Evolutionary conservation across 2,113 vertebrate species (phyloP).

Genomic region (Sapajus apella): DNA sequence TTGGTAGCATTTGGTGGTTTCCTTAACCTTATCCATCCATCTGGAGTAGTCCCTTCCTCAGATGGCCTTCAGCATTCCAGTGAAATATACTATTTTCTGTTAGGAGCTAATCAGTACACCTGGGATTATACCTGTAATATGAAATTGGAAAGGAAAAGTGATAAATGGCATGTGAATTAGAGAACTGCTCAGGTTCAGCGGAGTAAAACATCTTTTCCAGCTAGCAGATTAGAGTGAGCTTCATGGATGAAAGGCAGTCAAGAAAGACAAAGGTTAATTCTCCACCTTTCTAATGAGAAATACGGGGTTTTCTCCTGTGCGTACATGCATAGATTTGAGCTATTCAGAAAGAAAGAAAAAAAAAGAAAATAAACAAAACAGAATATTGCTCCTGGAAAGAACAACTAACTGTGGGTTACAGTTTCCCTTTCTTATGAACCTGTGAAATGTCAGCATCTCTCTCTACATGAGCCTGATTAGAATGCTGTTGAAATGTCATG

Average conservation of each 20-base stretch:
- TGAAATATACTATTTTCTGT: background rate
- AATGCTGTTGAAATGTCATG: slow-evolving; percentile 15
- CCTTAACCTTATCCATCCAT: background rate
- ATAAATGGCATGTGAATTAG: background rate
- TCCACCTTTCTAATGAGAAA: background rate
- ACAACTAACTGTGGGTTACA: background rate
- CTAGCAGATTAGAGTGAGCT: background rate
- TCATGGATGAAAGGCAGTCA: background rate
- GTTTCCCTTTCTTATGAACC: slow-evolving; percentile 2
- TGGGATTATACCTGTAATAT: background rate
- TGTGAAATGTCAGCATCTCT: slow-evolving; percentile 52
- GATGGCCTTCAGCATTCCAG: background rate
- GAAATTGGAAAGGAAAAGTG: background rate
- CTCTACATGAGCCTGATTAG: background rate
- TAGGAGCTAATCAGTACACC: background rate
- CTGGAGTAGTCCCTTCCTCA: background rate
- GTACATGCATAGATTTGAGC: background rate
- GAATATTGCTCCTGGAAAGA: background rate
- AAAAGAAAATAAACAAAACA: background rate
- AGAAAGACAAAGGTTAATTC: background rate
- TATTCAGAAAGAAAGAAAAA: background rate
- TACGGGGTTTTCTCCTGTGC: background rate
- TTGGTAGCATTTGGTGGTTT: background rate
- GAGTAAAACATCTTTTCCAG: background rate
- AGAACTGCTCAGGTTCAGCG: background rate